phyloP scores from a whole-genome alignment of 2,888 invertebrate genomes.

The Tetragonula carbonaria region DNA sequence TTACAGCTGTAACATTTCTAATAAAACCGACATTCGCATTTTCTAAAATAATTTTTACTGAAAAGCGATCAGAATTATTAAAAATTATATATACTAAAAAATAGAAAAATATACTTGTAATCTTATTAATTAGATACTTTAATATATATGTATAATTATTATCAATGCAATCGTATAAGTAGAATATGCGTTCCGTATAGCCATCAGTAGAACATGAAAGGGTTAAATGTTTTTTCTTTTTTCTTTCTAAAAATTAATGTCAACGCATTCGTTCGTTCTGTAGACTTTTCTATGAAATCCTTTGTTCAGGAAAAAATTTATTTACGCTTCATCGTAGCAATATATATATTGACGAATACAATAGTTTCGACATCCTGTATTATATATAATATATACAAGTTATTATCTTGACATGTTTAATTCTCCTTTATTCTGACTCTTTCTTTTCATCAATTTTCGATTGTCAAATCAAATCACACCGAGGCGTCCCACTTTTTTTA shows the following conservation, averaged over 20 bases:
- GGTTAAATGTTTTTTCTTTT: neutral
- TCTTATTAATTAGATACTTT: neutral
- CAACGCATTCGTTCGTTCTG: neutral
- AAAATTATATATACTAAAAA: neutral
- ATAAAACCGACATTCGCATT: neutral
- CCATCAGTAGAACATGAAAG: neutral
- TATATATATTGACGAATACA: neutral
- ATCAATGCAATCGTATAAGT: neutral
- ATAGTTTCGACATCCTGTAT: neutral
- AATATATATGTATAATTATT: neutral
- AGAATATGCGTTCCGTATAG: neutral
- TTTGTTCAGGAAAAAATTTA: neutral
- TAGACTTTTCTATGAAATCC: neutral
- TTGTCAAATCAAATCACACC: slow-evolving; percentile 33
- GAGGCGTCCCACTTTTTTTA: slow-evolving; percentile 40
- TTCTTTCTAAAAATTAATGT: neutral
- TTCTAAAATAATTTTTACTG: neutral
- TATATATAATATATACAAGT: slow-evolving; percentile 6
- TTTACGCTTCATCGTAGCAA: neutral
- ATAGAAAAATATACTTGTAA: neutral
- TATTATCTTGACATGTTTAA: neutral
- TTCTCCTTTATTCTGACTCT: neutral
- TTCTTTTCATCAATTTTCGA: slow-evolving; percentile 1
- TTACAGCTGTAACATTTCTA: too few species aligned
- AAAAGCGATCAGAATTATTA: neutral